These are phyloP conservation scores for Polyommatus iphigenia DNA, from an alignment of 2,888 invertebrate genomes.

Conservation along the genomic window DNA sequence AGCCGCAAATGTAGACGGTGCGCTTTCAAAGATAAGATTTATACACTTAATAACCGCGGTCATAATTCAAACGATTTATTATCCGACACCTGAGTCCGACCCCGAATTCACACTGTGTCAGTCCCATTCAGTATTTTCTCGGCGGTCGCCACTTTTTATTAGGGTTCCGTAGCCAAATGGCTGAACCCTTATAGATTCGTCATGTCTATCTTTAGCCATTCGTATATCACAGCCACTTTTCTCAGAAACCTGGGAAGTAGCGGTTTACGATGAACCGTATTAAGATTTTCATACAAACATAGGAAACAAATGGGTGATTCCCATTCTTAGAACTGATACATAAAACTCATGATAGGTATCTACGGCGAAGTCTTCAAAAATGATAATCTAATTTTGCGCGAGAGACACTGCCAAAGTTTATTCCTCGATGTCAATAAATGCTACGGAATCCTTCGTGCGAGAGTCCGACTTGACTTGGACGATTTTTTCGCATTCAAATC, in stretches of 20 bases:
- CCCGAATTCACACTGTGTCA: conserved; percentile 33
- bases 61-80: conserved; percentile 12
- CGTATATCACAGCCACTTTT: neutral
- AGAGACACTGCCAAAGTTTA: no score
- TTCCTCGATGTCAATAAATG: no score
- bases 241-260: no score
- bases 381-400: no score
- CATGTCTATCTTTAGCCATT: neutral
- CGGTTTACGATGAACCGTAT: no score
- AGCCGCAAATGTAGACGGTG: conserved; percentile 1
- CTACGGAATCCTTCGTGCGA: neutral
- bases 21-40: conserved; percentile 15
- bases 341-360: no score
- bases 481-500: conserved; percentile 46
- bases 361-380: no score
- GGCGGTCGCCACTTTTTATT: neutral
- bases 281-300: no score
- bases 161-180: neutral
- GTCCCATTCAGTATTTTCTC: conserved; percentile 38
- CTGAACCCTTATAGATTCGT: no score
- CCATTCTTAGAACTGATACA: no score
- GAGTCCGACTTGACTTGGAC: conserved; percentile 32
- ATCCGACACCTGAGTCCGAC: conserved; percentile 22
- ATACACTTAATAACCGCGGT: conserved; percentile 19
- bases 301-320: no score